These are phyloP conservation scores for Canis aureus DNA, from an alignment of 2,113 vertebrate species.

Conservation along the genomic window DNA sequence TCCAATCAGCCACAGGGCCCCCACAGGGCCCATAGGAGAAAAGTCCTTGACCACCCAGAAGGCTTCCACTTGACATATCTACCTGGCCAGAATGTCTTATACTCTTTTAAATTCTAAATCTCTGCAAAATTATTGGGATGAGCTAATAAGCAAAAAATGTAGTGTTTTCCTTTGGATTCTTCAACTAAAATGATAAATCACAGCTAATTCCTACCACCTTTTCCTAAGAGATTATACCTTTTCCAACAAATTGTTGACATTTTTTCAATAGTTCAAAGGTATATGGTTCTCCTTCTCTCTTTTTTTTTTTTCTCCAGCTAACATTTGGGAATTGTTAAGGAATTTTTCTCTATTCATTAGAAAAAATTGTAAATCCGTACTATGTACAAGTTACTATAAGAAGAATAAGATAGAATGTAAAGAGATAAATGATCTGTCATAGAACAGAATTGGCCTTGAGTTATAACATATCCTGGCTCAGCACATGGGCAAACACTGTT, in stretches of 20 bases:
- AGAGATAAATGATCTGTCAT: background rate
- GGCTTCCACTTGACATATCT: background rate
- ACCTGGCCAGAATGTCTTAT: background rate
- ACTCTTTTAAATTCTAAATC: background rate
- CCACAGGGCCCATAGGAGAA: background rate
- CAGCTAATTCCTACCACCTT: background rate
- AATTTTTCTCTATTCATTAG: background rate
- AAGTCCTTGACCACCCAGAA: background rate
- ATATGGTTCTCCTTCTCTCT: background rate
- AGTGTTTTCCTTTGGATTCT: background rate
- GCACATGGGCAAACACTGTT: accelerated
- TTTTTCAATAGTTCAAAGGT: background rate
- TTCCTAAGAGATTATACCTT: background rate
- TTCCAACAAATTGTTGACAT: background rate
- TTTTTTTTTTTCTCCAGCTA: background rate
- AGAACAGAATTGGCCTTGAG: background rate
- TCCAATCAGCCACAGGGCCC: background rate
- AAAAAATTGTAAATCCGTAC: background rate
- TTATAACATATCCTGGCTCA: background rate
- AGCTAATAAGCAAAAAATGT: background rate
- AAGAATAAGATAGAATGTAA: background rate
- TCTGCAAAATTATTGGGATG: background rate
- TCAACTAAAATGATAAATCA: background rate
- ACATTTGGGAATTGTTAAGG: background rate
- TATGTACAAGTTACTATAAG: background rate